Conservation (phyloP, 2,113 vertebrate genomes). For the Acanthochromis polyacanthus region DNA sequence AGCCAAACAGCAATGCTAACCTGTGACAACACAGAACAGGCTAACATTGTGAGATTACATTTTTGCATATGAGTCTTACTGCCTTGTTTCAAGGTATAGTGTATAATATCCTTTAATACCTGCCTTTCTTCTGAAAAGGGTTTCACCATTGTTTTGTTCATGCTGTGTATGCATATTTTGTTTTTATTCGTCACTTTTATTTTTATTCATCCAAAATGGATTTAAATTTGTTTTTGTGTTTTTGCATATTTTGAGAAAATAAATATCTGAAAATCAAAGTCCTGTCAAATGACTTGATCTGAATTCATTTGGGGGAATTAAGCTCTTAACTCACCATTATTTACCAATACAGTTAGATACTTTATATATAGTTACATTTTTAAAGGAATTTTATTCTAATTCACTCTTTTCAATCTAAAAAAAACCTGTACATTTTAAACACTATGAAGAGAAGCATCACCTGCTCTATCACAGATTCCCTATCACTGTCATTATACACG, state of each 20-base stretch:
- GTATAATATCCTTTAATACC: slow-evolving; percentile 26
- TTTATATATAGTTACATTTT: no score
- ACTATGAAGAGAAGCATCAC: background rate
- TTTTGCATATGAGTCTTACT: slow-evolving; percentile 32
- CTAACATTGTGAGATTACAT: slow-evolving; percentile 28
- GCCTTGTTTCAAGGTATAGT: slow-evolving; percentile 74
- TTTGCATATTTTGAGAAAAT: slow-evolving; percentile 55
- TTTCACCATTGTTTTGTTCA: slow-evolving; percentile 55
- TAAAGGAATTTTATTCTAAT: background rate
- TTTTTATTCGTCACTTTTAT: slow-evolving; percentile 16
- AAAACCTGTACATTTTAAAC: no score
- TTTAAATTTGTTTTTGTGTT: slow-evolving; percentile 51
- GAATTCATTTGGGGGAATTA: background rate
- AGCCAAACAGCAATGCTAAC: slow-evolving; percentile 16
- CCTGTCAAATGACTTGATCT: background rate
- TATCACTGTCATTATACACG: background rate
- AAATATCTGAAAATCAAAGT: slow-evolving; percentile 38
- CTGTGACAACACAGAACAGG: slow-evolving; percentile 18
- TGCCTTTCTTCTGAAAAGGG: slow-evolving; percentile 74
- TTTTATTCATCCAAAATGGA: slow-evolving; percentile 73
- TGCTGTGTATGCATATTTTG: slow-evolving; percentile 73
- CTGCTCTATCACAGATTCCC: background rate
- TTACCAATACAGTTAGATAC: background rate
- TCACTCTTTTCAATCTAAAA: background rate
- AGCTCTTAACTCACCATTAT: background rate